A percentile compares a stretch with the other conserved stretches of the same genome.
These are phyloP conservation scores for Neotoma lepida DNA, from an alignment of 2,113 vertebrate species.

Conservation along the genomic window DNA sequence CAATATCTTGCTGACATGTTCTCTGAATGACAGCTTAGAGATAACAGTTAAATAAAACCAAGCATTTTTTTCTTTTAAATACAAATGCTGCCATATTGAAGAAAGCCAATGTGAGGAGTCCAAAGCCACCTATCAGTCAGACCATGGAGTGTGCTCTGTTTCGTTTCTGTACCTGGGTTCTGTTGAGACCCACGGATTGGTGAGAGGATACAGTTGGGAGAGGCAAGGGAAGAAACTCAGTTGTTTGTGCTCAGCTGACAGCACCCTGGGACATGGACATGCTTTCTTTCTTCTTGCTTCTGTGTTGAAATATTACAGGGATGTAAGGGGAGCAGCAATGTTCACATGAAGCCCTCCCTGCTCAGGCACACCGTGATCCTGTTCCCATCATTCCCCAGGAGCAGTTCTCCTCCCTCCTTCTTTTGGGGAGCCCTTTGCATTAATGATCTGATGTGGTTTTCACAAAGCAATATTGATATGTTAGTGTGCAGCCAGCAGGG, in stretches of 20 bases:
- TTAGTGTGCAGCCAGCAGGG: conserved; percentile 59
- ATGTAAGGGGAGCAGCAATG: not conserved
- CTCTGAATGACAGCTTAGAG: conserved; percentile 47
- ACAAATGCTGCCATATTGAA: conserved; percentile 41
- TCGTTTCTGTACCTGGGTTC: conserved; percentile 19
- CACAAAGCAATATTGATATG: conserved; percentile 74
- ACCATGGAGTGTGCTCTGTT: not conserved
- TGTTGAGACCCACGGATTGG: not conserved
- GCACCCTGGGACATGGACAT: not conserved
- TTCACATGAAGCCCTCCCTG: not conserved
- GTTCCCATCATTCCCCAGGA: not conserved
- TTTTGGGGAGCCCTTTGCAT: conserved; percentile 42
- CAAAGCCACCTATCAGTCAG: conserved; percentile 14
- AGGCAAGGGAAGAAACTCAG: not conserved
- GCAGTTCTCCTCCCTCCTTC: not conserved
- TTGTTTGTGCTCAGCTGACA: not conserved
- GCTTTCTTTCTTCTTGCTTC: not conserved
- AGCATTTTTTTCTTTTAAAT: not conserved
- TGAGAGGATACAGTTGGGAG: not conserved
- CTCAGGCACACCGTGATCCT: not conserved
- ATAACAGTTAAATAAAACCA: conserved; percentile 59
- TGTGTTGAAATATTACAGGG: not conserved
- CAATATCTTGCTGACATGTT: conserved; percentile 64
- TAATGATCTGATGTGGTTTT: conserved; percentile 62
- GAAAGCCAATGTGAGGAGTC: conserved; percentile 38